These are phyloP conservation scores for Cordilura impudica DNA, from an alignment of 2,888 invertebrate species.

Conservation along the genomic window DNA sequence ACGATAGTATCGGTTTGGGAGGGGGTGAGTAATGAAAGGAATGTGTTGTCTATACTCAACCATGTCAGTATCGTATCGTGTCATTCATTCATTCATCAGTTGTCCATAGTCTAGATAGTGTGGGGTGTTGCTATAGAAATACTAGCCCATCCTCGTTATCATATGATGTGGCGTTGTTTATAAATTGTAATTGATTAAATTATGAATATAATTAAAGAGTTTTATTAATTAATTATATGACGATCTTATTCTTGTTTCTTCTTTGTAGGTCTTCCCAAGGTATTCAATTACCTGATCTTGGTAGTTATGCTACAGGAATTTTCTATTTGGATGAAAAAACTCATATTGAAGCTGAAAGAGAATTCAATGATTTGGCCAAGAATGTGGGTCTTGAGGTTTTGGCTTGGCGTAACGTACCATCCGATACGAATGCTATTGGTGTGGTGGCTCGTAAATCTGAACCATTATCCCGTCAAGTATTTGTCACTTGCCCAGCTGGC, in stretches of 20 bases:
- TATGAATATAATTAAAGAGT: not conserved
- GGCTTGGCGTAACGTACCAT: slow-evolving; percentile 96
- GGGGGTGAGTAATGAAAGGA: not conserved
- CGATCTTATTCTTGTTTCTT: slow-evolving; percentile 36
- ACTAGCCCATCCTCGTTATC: not conserved
- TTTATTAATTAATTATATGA: not conserved
- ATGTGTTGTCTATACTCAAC: slow-evolving; percentile 5
- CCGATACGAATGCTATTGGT: slow-evolving; percentile 91
- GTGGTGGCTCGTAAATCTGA: slow-evolving; percentile 95
- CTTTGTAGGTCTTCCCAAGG: slow-evolving; percentile 86
- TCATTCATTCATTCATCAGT: not conserved
- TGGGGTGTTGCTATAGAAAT: no score
- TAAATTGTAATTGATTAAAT: slow-evolving; percentile 2
- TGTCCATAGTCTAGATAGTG: not conserved
- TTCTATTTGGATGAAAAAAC: slow-evolving; percentile 93
- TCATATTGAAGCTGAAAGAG: slow-evolving; percentile 87
- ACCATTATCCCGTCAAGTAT: slow-evolving; percentile 97
- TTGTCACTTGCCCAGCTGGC: slow-evolving; percentile 82
- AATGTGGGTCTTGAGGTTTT: slow-evolving; percentile 89
- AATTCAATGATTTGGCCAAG: slow-evolving; percentile 89
- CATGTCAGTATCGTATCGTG: slow-evolving; percentile 6
- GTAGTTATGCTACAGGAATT: slow-evolving; percentile 97
- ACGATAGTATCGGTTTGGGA: slow-evolving; percentile 28
- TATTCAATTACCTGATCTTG: slow-evolving; percentile 90
- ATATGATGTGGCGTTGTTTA: not conserved